Evolutionary conservation across 2,113 vertebrate species (phyloP).

Genomic region (Aramus guarauna): DNA sequence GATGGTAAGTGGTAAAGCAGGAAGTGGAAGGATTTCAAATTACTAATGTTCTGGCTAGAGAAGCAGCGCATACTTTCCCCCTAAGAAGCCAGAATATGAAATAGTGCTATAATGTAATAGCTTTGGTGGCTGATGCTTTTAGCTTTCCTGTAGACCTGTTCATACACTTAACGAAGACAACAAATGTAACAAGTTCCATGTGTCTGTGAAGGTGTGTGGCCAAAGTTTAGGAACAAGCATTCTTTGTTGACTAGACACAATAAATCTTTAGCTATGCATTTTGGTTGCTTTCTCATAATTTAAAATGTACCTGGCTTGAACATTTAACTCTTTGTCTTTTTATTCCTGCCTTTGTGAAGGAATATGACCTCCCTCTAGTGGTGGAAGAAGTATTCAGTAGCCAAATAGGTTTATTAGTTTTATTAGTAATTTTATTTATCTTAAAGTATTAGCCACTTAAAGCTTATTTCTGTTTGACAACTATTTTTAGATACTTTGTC

Average conservation of each 20-base stretch:
- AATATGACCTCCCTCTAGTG: slow-evolving; percentile 38
- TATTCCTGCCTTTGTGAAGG: not conserved
- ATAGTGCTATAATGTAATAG: not conserved
- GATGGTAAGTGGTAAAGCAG: not conserved
- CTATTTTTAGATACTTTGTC: not conserved
- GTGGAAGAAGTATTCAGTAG: not conserved
- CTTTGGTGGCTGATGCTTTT: not conserved
- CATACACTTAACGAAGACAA: not conserved
- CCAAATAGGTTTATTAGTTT: not conserved
- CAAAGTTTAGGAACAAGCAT: not conserved
- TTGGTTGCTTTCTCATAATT: not conserved
- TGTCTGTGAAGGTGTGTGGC: not conserved
- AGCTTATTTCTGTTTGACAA: not conserved
- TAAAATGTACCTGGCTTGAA: not conserved
- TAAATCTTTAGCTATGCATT: not conserved
- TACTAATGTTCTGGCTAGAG: not conserved
- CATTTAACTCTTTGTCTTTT: not conserved
- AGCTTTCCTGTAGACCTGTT: not conserved
- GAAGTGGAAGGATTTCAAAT: not conserved
- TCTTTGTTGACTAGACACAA: not conserved
- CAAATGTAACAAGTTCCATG: not conserved
- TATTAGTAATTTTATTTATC: not conserved
- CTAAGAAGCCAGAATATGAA: not conserved
- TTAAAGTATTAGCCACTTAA: not conserved
- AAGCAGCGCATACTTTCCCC: not conserved